Base-by-base conservation (phyloP, 2,888 invertebrate genomes). In the Cephus pygmeus region DNA sequence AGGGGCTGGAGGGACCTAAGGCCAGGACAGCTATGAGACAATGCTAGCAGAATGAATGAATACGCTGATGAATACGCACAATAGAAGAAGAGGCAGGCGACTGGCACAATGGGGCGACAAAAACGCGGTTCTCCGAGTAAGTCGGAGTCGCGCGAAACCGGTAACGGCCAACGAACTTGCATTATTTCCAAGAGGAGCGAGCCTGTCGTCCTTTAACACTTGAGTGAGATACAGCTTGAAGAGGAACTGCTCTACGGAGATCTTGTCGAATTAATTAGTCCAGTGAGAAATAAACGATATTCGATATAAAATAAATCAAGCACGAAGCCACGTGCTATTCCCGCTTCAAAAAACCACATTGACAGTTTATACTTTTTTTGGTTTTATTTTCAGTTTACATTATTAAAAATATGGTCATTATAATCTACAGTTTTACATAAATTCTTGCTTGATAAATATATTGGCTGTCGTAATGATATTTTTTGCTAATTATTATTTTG, bases 21-120 rank as follows among this genome's bases (percentile, higher is more conserved):
- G 85, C 86, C 85, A 85, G 86, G 86, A 89, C 88, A 87, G 85
- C 84, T 83, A 80, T 76, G 86, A 90, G 90, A 91, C 90, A 91
- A 91, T 91, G 86, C 86, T 71, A 81, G 81, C 82, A 84, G 87
- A 89, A 90, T 90, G 90, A 91, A 91, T 90, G 90, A 91, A 90
- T 89, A 87, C 87, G 87, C 87, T 90, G 91, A 90, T 90, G 91
- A 90, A 89, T 90, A 88, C 85, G 83, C 86, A 91, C 90, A 91
- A 90, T 90, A 83, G 87, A 79, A 88, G 87, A 90, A 87, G 86
- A 87, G 85, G 85, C 85, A 81, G 85, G 81, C 80, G 85, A 80
- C 83, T 82, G 82, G 81, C 83, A 89, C 87, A 87, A 87, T 88
- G 80, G 87, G 85, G 86, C 85, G 88, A 89, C 88, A 88, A 89